A percentile compares a stretch with the other conserved stretches of the same genome.
Conservation (phyloP, 2,888 invertebrate species). For the Craniophora ligustri region DNA sequence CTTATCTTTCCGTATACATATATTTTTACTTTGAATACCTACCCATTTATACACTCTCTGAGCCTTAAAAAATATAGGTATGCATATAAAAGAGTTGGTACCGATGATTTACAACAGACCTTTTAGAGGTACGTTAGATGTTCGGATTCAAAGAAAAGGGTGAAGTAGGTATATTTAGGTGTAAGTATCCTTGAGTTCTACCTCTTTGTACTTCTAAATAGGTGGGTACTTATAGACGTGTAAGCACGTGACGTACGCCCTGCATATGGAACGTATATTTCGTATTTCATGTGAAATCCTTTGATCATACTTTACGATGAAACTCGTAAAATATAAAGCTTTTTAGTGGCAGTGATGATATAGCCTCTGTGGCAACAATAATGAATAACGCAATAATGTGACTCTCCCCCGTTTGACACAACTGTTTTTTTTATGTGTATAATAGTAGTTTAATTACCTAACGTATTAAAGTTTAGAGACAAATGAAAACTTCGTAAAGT, state of each 20-base stretch:
- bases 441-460: background rate
- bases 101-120: slow-evolving; percentile 4
- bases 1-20: too few relatives aligned
- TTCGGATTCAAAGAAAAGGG: slow-evolving; percentile 17
- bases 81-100: background rate
- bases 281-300: slow-evolving; percentile 5
- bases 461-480: too few relatives aligned
- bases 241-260: background rate
- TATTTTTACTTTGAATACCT: too few relatives aligned
- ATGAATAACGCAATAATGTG: background rate
- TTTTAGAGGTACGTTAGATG: slow-evolving; percentile 1
- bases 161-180: background rate
- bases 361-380: background rate
- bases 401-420: background rate
- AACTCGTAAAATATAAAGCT: slow-evolving; percentile 4
- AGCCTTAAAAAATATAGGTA: slow-evolving; percentile 13
- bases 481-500: too few relatives aligned
- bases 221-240: too few relatives aligned
- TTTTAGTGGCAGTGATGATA: background rate
- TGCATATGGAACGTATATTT: slow-evolving; percentile 9
- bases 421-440: background rate
- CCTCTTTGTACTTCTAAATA: background rate
- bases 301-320: slow-evolving; percentile 12
- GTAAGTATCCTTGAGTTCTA: background rate
- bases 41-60: slow-evolving; percentile 14